Evolutionary conservation across 2,113 vertebrate species (phyloP).

Genomic region (Triplophysa siluroides): DNA sequence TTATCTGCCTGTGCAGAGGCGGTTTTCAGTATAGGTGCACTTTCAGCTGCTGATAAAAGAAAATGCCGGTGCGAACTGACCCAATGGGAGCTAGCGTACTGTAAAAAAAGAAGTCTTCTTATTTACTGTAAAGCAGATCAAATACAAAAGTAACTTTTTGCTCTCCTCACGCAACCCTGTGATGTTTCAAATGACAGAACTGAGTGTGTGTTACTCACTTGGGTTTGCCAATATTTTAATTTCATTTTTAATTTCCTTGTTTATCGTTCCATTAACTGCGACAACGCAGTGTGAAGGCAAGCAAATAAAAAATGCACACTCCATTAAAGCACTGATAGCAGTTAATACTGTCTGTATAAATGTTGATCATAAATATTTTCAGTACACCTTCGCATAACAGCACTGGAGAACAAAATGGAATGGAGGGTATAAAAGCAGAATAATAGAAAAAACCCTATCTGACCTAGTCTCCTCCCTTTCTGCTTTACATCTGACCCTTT

Average conservation of each 20-base stretch:
- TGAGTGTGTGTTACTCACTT: neutral
- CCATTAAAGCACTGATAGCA: slow-evolving; percentile 31
- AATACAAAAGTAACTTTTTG: neutral
- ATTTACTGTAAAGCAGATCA: neutral
- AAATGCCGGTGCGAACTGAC: neutral
- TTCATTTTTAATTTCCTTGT: slow-evolving; percentile 18
- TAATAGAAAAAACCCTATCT: neutral
- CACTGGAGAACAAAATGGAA: slow-evolving; percentile 26
- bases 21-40: slow-evolving; percentile 6
- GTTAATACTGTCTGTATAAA: slow-evolving; percentile 34
- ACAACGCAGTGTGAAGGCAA: slow-evolving; percentile 25
- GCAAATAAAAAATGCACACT: slow-evolving; percentile 22
- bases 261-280: slow-evolving; percentile 37
- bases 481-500: neutral
- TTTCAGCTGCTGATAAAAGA: slow-evolving; percentile 1
- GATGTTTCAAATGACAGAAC: neutral
- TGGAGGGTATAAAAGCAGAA: slow-evolving; percentile 50
- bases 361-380: slow-evolving; percentile 19
- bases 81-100: neutral
- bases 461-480: neutral
- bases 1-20: neutral
- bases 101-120: neutral
- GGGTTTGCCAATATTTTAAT: neutral
- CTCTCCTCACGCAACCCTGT: neutral
- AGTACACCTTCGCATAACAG: slow-evolving; percentile 2